A percentile compares a stretch with the other conserved stretches of the same genome.
Evolutionary conservation across 2,888 invertebrate genomes (phyloP).

Genomic region (Cataglyphis rosenhaueri): DNA sequence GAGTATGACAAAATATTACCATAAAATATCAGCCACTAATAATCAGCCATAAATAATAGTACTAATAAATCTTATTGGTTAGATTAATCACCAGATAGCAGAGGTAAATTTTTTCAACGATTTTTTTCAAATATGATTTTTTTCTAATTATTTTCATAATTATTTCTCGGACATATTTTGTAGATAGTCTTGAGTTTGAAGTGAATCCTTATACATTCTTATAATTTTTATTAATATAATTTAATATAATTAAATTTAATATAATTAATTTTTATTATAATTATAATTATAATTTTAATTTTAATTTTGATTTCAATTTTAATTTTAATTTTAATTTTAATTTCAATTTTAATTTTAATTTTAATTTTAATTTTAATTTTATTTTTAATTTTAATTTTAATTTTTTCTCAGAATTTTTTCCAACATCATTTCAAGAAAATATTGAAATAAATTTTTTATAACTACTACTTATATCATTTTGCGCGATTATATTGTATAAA

Average conservation of each 20-base stretch:
- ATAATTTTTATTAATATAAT: background rate
- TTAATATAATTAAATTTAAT: too few relatives aligned
- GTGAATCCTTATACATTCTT: too few relatives aligned
- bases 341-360: too few relatives aligned
- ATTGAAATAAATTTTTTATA: background rate
- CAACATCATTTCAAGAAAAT: background rate
- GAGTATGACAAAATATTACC: background rate
- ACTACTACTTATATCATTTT: background rate
- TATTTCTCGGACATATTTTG: background rate
- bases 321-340: too few relatives aligned
- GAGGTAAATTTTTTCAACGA: background rate
- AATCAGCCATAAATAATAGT: background rate
- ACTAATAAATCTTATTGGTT: background rate
- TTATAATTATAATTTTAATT: too few relatives aligned
- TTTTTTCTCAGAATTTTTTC: background rate
- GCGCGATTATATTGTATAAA: background rate
- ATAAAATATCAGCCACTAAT: background rate
- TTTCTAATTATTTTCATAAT: background rate
- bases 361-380: too few relatives aligned
- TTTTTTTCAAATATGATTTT: background rate
- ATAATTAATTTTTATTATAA: too few relatives aligned
- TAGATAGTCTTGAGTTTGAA: background rate
- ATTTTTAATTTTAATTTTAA: too few relatives aligned
- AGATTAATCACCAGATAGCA: background rate
- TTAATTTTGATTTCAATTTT: too few relatives aligned